Conservation (phyloP, 1,140 invertebrate genomes). For the Bicyclus anynana region DNA sequence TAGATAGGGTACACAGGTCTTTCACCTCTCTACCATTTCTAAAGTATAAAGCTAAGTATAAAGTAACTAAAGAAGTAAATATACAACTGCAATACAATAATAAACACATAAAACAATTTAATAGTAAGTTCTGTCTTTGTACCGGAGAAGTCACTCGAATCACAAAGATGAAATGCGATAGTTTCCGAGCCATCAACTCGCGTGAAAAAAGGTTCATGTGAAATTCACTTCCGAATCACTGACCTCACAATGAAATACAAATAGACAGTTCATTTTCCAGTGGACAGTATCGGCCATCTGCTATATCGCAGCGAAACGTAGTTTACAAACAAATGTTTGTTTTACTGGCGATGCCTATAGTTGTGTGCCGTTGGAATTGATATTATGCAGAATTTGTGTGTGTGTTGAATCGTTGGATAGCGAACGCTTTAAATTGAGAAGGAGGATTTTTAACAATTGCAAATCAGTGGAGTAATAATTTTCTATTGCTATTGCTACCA, state of each 20-base stretch:
- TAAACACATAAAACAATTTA: too few species aligned
- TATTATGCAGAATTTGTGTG: not conserved
- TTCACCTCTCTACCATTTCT: too few species aligned
- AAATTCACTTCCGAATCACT: not conserved
- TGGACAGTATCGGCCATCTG: conserved; percentile 3
- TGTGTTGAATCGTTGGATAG: too few species aligned
- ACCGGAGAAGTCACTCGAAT: not conserved
- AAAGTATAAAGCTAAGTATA: too few species aligned
- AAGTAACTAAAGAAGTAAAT: too few species aligned
- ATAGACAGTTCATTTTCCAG: not conserved
- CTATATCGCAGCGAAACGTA: conserved; percentile 6
- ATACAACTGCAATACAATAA: too few species aligned
- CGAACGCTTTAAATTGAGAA: too few species aligned
- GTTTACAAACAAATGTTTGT: conserved; percentile 20
- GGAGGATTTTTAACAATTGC: too few species aligned
- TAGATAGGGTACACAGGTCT: too few species aligned
- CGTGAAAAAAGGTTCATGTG: not conserved
- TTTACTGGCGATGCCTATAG: not conserved
- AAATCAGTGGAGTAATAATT: too few species aligned
- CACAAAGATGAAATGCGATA: not conserved
- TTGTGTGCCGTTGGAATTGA: not conserved
- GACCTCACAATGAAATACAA: not conserved
- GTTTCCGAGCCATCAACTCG: not conserved
- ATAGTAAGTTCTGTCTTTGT: too few species aligned
- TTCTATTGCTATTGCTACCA: too few species aligned